These are phyloP conservation scores for Trematomus loennbergii DNA, from an alignment of 2,113 vertebrate genomes.

Conservation along the genomic window DNA sequence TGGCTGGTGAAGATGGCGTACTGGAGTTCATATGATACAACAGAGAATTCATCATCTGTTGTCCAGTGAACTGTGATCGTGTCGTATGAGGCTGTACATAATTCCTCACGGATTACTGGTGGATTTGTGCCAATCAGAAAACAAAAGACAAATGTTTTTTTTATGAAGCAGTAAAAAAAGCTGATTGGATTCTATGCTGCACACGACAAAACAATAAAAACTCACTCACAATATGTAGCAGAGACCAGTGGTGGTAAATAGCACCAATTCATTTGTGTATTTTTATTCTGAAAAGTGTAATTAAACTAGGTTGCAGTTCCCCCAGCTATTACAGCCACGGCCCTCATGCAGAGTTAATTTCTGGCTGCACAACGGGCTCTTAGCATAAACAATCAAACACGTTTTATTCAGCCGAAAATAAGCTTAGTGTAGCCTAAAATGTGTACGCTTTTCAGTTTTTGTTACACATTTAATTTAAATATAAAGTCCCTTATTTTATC, in stretches of 20 bases:
- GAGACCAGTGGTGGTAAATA: slow-evolving; percentile 36
- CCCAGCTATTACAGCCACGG: slow-evolving; percentile 52
- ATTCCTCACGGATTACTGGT: slow-evolving; percentile 94
- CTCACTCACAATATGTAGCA: neutral
- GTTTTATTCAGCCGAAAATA: slow-evolving; percentile 55
- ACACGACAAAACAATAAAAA: slow-evolving; percentile 30
- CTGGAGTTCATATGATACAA: slow-evolving; percentile 97
- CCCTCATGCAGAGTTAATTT: slow-evolving; percentile 58
- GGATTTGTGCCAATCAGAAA: slow-evolving; percentile 87
- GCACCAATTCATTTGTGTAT: slow-evolving; percentile 33
- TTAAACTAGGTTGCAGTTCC: slow-evolving; percentile 53
- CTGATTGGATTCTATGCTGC: slow-evolving; percentile 7
- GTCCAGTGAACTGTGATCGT: slow-evolving; percentile 99
- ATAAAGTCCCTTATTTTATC: slow-evolving; percentile 5
- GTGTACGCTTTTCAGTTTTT: slow-evolving; percentile 34
- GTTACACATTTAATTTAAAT: slow-evolving; percentile 17
- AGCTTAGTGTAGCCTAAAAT: slow-evolving; percentile 23
- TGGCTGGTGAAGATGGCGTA: slow-evolving; percentile 98
- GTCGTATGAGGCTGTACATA: slow-evolving; percentile 97
- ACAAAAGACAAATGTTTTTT: slow-evolving; percentile 42
- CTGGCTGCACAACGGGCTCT: slow-evolving; percentile 29
- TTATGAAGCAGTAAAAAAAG: slow-evolving; percentile 42
- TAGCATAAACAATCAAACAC: slow-evolving; percentile 64
- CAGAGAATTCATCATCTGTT: slow-evolving; percentile 96
- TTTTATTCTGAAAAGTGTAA: slow-evolving; percentile 62